Conservation (phyloP, 2,113 vertebrate species). For the Synchiropus splendidus region DNA sequence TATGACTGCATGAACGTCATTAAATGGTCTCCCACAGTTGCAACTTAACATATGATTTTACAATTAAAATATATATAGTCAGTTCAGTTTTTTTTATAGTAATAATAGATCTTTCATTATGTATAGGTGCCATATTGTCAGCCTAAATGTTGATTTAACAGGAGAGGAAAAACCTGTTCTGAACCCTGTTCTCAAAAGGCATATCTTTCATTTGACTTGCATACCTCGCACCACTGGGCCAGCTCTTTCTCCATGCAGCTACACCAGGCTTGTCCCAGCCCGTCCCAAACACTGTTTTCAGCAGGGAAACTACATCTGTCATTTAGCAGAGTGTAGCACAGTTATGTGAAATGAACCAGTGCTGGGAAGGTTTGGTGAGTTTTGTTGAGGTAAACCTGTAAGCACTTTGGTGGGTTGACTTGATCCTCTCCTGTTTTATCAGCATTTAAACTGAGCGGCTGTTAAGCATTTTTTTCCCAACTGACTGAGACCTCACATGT, state of each 20-base stretch:
- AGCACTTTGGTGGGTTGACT: too few species aligned
- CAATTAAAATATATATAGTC: too few species aligned
- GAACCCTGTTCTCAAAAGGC: slow-evolving; percentile 1
- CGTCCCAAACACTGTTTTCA: slow-evolving; percentile 20
- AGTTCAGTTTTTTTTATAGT: too few species aligned
- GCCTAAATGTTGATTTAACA: background rate
- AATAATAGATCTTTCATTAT: too few species aligned
- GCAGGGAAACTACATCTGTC: slow-evolving; percentile 15
- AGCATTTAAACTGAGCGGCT: too few species aligned
- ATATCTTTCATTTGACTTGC: slow-evolving; percentile 11
- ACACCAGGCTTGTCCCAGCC: slow-evolving; percentile 41
- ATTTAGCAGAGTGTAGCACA: slow-evolving; percentile 1
- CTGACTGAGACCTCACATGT: too few species aligned
- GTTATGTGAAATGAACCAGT: slow-evolving; percentile 1
- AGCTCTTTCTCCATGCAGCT: slow-evolving; percentile 12
- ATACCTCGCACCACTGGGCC: background rate
- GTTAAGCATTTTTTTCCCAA: too few species aligned
- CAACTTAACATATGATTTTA: too few species aligned
- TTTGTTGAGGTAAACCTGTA: slow-evolving; percentile 1
- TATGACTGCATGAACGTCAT: too few species aligned
- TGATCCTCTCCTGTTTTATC: too few species aligned
- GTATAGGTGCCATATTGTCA: too few species aligned
- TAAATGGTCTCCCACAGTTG: too few species aligned
- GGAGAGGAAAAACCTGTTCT: slow-evolving; percentile 3
- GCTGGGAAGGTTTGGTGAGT: background rate